Evolutionary conservation across 2,113 vertebrate genomes (phyloP).

Genomic region (Muscicapa adusta): DNA sequence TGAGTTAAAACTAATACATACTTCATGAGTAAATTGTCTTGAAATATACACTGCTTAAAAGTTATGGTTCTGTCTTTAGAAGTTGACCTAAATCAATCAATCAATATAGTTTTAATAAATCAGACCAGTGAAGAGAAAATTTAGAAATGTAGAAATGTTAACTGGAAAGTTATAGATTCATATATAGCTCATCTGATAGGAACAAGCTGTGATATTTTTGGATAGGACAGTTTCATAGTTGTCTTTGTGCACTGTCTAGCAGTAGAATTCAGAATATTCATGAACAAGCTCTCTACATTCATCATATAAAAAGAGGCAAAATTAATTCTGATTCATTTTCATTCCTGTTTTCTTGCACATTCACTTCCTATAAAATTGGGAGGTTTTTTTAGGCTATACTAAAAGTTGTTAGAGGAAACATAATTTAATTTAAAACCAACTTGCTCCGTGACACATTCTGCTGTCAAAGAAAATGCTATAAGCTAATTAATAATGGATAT

Average conservation of each 20-base stretch:
- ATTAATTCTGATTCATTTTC: neutral
- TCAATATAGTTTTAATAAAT: neutral
- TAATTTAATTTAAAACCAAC: neutral
- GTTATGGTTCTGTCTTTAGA: neutral
- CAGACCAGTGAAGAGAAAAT: neutral
- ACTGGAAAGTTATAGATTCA: neutral
- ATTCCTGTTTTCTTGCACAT: neutral
- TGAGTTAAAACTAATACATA: neutral
- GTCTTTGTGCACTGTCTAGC: neutral
- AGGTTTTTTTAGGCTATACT: neutral
- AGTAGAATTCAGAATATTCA: neutral
- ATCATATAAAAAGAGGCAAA: neutral
- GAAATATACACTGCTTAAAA: neutral
- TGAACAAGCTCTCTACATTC: neutral
- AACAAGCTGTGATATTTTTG: neutral
- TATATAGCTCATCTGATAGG: neutral
- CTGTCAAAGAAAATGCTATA: neutral
- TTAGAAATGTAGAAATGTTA: neutral
- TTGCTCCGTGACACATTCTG: neutral
- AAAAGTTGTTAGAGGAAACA: neutral
- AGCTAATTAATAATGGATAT: neutral
- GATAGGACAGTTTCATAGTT: neutral
- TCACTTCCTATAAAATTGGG: neutral
- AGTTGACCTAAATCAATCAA: neutral
- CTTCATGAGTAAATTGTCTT: neutral